phyloP scores from a whole-genome alignment of 2,113 vertebrate genomes.

The Lethenteron reissneri region DNA sequence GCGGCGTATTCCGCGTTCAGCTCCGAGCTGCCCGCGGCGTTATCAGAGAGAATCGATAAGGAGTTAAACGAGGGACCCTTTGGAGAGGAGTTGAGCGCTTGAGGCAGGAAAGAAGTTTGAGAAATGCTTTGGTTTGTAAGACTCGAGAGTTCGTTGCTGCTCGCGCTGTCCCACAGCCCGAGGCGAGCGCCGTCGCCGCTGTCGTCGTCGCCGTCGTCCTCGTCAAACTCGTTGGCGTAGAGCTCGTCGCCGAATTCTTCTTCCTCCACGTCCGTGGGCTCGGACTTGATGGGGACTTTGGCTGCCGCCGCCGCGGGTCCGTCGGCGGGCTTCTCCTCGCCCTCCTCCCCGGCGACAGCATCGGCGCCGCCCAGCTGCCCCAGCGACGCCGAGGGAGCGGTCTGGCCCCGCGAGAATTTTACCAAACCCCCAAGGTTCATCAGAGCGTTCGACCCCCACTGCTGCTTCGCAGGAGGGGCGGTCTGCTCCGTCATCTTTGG shows the following conservation, averaged over 20 bases:
- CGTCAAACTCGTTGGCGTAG: constrained; percentile 58
- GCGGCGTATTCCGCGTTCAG: neutral
- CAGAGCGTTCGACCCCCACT: constrained; percentile 4
- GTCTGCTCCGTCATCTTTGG: constrained; percentile 2
- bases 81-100: constrained; percentile 95
- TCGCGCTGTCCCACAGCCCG: constrained; percentile 59
- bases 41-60: constrained; percentile 46
- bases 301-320: constrained; percentile 35
- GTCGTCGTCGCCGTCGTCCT: constrained; percentile 24
- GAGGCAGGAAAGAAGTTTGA: constrained; percentile 78
- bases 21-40: constrained; percentile 15
- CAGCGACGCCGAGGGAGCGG: constrained; percentile 68
- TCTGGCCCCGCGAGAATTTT: constrained; percentile 59
- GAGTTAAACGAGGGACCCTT: constrained; percentile 60
- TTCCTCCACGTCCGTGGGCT: constrained; percentile 45
- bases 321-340: too few species aligned
- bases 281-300: constrained; percentile 71
- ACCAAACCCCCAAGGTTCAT: constrained; percentile 66
- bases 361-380: constrained; percentile 29
- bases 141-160: constrained; percentile 94
- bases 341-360: too few species aligned
- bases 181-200: constrained; percentile 19
- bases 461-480: neutral
- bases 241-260: constrained; percentile 69
- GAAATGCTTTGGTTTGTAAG: constrained; percentile 99